A percentile compares a stretch with the other conserved stretches of the same genome.
Evolutionary conservation across 1,140 invertebrate species (phyloP).

Genomic region (Orussus abietinus): DNA sequence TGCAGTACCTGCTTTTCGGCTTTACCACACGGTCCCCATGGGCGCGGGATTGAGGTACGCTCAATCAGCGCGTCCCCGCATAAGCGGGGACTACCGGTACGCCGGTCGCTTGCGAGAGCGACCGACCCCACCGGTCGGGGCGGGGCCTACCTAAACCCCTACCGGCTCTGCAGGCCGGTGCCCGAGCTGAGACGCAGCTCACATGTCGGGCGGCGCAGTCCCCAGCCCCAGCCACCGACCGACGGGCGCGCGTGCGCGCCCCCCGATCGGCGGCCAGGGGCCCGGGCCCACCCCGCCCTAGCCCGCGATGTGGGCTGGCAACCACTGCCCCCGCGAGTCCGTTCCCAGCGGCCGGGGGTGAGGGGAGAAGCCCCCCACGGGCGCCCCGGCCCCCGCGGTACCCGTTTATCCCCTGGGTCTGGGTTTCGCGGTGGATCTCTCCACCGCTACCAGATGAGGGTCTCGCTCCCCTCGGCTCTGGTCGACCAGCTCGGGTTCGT

Average conservation of each 20-base stretch:
- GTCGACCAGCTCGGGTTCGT: constrained; percentile 2
- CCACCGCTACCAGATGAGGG: not conserved
- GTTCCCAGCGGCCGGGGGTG: constrained; percentile 4
- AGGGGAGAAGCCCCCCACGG: not conserved
- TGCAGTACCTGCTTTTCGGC: too few species aligned
- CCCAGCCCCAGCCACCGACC: not conserved
- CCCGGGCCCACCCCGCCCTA: too few species aligned
- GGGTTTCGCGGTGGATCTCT: not conserved
- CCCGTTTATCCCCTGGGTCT: not conserved
- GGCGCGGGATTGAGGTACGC: too few species aligned
- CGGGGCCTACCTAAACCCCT: constrained; percentile 3
- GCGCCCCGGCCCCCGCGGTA: constrained; percentile 6
- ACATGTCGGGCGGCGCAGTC: constrained; percentile 5
- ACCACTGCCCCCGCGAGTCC: constrained; percentile 8
- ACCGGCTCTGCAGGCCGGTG: constrained; percentile 2
- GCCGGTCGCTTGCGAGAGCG: too few species aligned
- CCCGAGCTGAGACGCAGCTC: constrained; percentile 12
- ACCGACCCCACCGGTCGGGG: too few species aligned
- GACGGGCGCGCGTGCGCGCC: too few species aligned
- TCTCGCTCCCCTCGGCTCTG: not conserved
- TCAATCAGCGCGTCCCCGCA: too few species aligned
- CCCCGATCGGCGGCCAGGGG: too few species aligned
- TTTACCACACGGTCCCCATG: too few species aligned
- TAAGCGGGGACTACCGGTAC: too few species aligned
- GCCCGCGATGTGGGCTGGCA: too few species aligned